phyloP scores from a whole-genome alignment of 2,888 invertebrate species.

The Cerceris rybyensis region DNA sequence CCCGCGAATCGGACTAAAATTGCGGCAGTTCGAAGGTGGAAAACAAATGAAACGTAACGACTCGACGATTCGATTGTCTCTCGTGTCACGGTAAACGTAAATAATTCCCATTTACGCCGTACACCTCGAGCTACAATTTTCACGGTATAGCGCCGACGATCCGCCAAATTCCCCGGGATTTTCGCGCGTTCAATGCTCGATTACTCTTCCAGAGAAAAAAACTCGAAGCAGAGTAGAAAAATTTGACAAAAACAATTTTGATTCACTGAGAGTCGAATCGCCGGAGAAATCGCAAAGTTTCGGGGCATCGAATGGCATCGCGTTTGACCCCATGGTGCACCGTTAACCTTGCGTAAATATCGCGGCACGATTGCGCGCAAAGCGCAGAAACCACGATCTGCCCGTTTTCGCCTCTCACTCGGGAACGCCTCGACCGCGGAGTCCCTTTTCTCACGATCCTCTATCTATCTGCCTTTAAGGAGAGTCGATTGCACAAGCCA shows the following conservation, averaged over 20 bases:
- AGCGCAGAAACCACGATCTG: neutral
- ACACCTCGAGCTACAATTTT: slow-evolving; percentile 34
- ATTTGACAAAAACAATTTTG: neutral
- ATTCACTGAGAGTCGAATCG: neutral
- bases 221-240: no score
- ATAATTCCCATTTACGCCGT: slow-evolving; percentile 44
- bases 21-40: slow-evolving; percentile 17
- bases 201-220: neutral
- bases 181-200: neutral
- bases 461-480: slow-evolving; percentile 30
- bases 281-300: neutral
- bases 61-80: slow-evolving; percentile 33
- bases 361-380: neutral
- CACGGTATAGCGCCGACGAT: slow-evolving; percentile 10
- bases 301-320: neutral
- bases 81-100: neutral
- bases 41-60: slow-evolving; percentile 50
- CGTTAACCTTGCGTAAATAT: neutral
- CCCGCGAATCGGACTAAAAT: slow-evolving; percentile 38
- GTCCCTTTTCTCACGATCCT: slow-evolving; percentile 57
- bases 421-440: slow-evolving; percentile 26
- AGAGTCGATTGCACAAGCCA: slow-evolving; percentile 40
- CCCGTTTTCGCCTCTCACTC: slow-evolving; percentile 48
- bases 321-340: neutral
- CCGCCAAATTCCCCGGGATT: slow-evolving; percentile 36